A percentile compares a stretch with the other conserved stretches of the same genome.
Evolutionary conservation across 2,797 vertebrate species (phyloP).

Genomic region (Menidia menidia): DNA sequence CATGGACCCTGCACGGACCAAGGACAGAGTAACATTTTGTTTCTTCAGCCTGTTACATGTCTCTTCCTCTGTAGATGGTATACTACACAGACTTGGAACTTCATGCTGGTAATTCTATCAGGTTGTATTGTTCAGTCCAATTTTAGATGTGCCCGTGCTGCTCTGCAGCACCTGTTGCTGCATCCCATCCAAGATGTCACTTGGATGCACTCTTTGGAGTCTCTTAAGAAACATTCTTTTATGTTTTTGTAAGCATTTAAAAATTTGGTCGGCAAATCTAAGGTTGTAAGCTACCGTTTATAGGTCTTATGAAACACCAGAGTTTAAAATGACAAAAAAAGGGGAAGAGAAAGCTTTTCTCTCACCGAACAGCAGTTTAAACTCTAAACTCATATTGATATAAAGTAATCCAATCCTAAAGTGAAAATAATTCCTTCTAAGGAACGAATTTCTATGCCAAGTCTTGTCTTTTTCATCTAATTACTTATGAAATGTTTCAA

Average conservation of each 20-base stretch:
- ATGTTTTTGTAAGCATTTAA: not conserved
- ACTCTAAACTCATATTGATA: too few species aligned
- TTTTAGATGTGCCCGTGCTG: conserved; percentile 69
- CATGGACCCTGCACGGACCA: not conserved
- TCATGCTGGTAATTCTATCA: conserved; percentile 40
- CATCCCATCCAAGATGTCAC: conserved; percentile 41
- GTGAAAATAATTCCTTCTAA: too few species aligned
- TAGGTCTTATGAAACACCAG: too few species aligned
- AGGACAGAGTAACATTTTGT: not conserved
- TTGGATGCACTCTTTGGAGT: not conserved
- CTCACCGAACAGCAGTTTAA: not conserved
- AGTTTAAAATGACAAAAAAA: not conserved
- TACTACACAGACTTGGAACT: conserved; percentile 22
- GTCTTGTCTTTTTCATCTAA: too few species aligned
- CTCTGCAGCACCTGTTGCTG: conserved; percentile 68
- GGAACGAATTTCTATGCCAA: too few species aligned
- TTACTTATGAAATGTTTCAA: too few species aligned
- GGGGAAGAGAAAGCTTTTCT: too few species aligned
- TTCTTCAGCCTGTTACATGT: not conserved
- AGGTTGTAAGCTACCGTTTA: not conserved
- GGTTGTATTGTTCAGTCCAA: conserved; percentile 73
- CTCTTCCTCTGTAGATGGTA: conserved; percentile 14
- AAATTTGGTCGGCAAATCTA: not conserved
- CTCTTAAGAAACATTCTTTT: not conserved
- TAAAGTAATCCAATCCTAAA: too few species aligned